phyloP scores from a whole-genome alignment of 2,888 invertebrate genomes.

The Pecten maximus region DNA sequence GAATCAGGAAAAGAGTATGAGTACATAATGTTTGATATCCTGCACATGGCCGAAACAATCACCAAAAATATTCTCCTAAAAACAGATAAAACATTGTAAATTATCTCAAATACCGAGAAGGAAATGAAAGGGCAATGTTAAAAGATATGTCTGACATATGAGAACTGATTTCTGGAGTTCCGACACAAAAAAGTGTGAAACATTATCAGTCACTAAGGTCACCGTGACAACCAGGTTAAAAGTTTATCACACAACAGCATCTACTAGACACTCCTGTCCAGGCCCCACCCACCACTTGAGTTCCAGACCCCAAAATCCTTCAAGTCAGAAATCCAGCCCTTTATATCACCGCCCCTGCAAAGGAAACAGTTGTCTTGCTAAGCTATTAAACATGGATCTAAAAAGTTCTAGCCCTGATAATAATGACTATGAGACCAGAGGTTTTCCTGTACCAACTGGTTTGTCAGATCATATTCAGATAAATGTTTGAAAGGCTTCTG shows the following conservation, averaged over 20 bases:
- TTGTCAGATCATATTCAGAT: background rate
- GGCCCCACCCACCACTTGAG: background rate
- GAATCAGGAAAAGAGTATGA: background rate
- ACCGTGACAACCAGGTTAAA: background rate
- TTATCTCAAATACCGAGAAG: background rate
- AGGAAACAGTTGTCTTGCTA: conserved; percentile 29
- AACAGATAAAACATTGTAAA: conserved; percentile 4
- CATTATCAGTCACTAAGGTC: background rate
- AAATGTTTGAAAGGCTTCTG: background rate
- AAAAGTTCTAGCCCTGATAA: background rate
- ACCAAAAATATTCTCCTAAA: background rate
- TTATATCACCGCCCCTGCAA: background rate
- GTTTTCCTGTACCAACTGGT: background rate
- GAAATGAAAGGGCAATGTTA: background rate
- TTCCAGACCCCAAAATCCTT: background rate
- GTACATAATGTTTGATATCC: background rate
- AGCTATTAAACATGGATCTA: background rate
- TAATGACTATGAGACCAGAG: background rate
- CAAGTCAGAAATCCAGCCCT: background rate
- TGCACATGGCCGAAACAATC: background rate
- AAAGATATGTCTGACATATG: conserved; percentile 17
- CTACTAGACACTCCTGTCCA: background rate
- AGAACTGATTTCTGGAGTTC: background rate
- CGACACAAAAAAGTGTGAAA: conserved; percentile 17
- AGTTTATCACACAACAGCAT: background rate